Base-by-base conservation (phyloP, 2,888 invertebrate species). In the Subacronicta megacephala region DNA sequence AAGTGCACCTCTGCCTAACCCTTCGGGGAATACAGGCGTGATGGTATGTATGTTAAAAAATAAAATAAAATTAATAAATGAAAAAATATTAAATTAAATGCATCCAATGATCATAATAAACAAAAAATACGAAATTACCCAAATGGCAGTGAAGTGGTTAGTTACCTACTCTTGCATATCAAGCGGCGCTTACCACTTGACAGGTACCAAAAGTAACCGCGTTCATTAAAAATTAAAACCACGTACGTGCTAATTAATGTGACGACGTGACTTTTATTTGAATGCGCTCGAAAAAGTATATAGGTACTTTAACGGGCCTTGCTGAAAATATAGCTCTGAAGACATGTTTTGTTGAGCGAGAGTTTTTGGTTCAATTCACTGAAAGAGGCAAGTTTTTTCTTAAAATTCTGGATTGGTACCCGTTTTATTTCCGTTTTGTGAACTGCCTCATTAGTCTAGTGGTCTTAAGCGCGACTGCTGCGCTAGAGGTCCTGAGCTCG, bases 141-240 rank as follows among this genome's bases (percentile, higher is more conserved):
- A 65, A 69, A 64, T 46, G 35, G 20, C 45, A 40, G 50, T 20
- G 18, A 26, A 70, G 65, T 65, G 56, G 42, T 59, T 52, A 65
- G 57, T 62, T 65, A 33, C 66, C 42, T 44, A 62, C 54, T 61
- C 57, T 54, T 58, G 52, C 66, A 63, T 55, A 46, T 51, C 72
- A 56, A 51, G 53, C 51, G 20, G 20, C 37, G 7, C 36, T 16
- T 37, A 40, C 43, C 37, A 46, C 56, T 65, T 57, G 35, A 70
- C 56, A 52, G 45, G 41, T 42, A n/a, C n/a, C n/a, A n/a, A 42
- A 47, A 60, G 56, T 56, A 61, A 65, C 62, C 50, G 12, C 20
- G 43, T 72, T 72, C 56, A 69, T 72, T 72, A 72, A 69, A 72
- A 72, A 62, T 16, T 42, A 47, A 31, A 65, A 44, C 65, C 57